phyloP scores from a whole-genome alignment of 2,797 vertebrate species.

The Anguilla pacifica region DNA sequence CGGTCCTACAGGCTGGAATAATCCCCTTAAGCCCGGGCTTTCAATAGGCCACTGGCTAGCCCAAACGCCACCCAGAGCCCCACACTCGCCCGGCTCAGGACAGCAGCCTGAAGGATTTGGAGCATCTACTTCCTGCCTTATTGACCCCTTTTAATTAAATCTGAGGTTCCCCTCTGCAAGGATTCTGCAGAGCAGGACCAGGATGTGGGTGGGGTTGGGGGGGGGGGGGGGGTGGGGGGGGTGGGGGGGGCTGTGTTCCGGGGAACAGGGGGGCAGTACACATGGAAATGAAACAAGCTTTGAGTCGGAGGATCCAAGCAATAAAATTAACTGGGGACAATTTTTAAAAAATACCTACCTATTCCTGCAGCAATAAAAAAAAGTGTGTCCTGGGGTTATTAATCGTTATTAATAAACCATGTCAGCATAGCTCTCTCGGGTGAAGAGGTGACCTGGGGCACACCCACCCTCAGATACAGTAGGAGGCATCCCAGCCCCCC shows the following conservation, averaged over 20 bases:
- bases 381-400: background rate
- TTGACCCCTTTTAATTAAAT: slow-evolving; percentile 33
- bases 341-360: background rate
- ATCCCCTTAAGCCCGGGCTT: slow-evolving; percentile 27
- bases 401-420: no score
- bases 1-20: slow-evolving; percentile 13
- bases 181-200: background rate
- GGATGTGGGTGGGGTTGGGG: background rate
- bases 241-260: no score
- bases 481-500: background rate
- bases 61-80: slow-evolving; percentile 29
- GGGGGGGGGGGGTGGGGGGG: no score
- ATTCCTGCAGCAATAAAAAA: background rate
- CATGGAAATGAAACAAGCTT: background rate
- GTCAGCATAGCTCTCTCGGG: background rate
- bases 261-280: no score
- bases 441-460: background rate
- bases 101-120: slow-evolving; percentile 31
- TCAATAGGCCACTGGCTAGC: slow-evolving; percentile 33
- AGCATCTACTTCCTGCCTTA: slow-evolving; percentile 23
- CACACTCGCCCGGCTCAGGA: slow-evolving; percentile 32
- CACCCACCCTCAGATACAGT: background rate
- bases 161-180: background rate
- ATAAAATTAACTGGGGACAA: background rate
- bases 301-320: background rate